Base-by-base conservation (phyloP, 2,888 invertebrate genomes). In the Macaria notata region DNA sequence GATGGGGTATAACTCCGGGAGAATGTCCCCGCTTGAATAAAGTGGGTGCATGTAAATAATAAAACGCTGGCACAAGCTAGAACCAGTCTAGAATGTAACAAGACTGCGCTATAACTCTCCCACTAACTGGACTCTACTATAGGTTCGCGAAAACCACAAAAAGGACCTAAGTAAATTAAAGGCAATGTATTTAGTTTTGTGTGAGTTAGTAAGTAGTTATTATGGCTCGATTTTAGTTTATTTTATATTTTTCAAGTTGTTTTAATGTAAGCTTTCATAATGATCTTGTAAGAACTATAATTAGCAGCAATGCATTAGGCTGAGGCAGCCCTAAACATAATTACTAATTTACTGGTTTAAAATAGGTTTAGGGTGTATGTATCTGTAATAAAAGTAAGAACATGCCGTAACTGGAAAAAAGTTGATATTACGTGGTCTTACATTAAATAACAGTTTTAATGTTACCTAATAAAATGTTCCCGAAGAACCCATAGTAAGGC, bases 71-170 rank as follows among this genome's bases (percentile, higher is more conserved):
- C 69, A 51, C 54, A 53, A 54, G 75, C 71, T 76, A 70, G 55
- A 68, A 74, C 68, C 65, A 63, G 70, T 65, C 73, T 72, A 74
- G 78, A 70, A 76, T 74, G 66, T 75, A 75, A 71, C 73, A 73
- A 81, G 75, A 74, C 76, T 70, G 68, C 68, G n/a, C 6, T 63
- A 65, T 67, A 65, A 68, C 71, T 68, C 62, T 63, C 64, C 31
- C 41, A 57, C 60, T 64, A 65, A 68, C 59, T 68, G 61, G 59
- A 49, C 19, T 41, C 39, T 65, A 65, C 68, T 54, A 63, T 39
- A 31, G 38, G 29, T 38, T 45, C 31, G 56, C 54, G 58, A 58
- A 8, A 41, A 5, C 4, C 8, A 41, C 8, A 1, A 38, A 38
- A 38, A 38, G 8, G 6, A 7, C 8, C 8, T 38, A 38, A 38